phyloP scores from a whole-genome alignment of 2,888 invertebrate species.

The Cosmia trapezina region DNA sequence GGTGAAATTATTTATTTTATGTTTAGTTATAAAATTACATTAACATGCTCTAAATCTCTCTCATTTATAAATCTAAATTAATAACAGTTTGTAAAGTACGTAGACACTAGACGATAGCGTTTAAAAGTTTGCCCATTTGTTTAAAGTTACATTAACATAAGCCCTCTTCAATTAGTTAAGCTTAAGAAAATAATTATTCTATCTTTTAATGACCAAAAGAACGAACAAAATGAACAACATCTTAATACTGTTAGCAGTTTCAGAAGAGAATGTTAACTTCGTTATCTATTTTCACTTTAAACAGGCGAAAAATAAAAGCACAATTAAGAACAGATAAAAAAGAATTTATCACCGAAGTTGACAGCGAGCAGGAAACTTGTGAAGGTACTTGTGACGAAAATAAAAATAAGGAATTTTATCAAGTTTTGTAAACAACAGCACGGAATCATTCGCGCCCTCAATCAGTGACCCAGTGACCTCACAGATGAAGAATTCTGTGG shows the following conservation, averaged over 20 bases:
- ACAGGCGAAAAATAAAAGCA: conserved; percentile 44
- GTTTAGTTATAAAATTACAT: too few relatives aligned
- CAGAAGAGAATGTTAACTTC: conserved; percentile 39
- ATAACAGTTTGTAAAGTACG: too few relatives aligned
- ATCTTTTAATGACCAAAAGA: conserved; percentile 30
- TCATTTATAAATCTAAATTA: too few relatives aligned
- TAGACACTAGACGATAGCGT: too few relatives aligned
- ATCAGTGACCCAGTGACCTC: conserved; percentile 30
- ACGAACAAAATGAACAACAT: conserved; percentile 34
- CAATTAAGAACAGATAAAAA: conserved; percentile 57
- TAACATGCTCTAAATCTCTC: too few relatives aligned
- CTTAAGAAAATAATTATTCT: conserved; percentile 15
- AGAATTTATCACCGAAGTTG: conserved; percentile 49
- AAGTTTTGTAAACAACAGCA: conserved; percentile 31
- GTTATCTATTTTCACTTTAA: conserved; percentile 43
- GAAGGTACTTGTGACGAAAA: conserved; percentile 18
- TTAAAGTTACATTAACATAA: conserved; percentile 9
- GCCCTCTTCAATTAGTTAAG: conserved; percentile 8
- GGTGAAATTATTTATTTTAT: too few relatives aligned
- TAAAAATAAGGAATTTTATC: conserved; percentile 25
- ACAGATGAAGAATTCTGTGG: not conserved
- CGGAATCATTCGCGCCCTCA: conserved; percentile 15
- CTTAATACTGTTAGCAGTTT: conserved; percentile 38
- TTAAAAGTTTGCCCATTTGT: not conserved
- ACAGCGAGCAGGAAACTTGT: conserved; percentile 46